These are phyloP conservation scores for Siphlonurus alternatus DNA, from an alignment of 2,888 invertebrate genomes.

Conservation along the genomic window DNA sequence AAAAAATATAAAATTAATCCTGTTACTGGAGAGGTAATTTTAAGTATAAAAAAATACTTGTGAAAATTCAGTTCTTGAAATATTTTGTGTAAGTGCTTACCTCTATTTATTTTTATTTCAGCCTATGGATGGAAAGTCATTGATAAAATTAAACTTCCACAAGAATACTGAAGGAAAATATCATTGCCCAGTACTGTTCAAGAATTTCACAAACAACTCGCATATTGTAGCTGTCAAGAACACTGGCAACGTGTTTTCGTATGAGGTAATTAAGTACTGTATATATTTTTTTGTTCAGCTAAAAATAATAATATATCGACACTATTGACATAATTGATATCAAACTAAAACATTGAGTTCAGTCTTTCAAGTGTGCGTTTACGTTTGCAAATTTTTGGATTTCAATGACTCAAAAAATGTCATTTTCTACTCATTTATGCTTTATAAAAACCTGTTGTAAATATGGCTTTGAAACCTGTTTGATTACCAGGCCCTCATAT, in stretches of 20 bases:
- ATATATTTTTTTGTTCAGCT: no score
- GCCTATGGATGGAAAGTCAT: constrained; percentile 60
- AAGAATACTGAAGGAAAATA: constrained; percentile 69
- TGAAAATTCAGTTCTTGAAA: background rate
- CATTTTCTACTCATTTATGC: no score
- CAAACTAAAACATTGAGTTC: no score
- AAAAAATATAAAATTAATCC: constrained; percentile 90
- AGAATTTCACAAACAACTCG: constrained; percentile 81
- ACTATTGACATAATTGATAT: background rate
- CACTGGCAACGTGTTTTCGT: constrained; percentile 90
- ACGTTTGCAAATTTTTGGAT: no score
- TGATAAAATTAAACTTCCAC: constrained; percentile 73
- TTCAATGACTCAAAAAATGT: no score
- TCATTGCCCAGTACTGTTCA: constrained; percentile 89
- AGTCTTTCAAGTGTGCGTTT: no score
- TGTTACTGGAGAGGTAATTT: constrained; percentile 72
- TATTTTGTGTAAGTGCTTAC: background rate
- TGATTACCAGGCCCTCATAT: no score
- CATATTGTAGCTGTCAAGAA: constrained; percentile 79
- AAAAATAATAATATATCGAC: no score
- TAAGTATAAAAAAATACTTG: background rate
- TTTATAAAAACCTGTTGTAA: no score
- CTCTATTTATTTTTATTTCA: constrained; percentile 25
- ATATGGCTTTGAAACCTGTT: no score
- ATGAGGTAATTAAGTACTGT: constrained; percentile 38